Base-by-base conservation (phyloP, 2,888 invertebrate species). In the Apoda limacodes region DNA sequence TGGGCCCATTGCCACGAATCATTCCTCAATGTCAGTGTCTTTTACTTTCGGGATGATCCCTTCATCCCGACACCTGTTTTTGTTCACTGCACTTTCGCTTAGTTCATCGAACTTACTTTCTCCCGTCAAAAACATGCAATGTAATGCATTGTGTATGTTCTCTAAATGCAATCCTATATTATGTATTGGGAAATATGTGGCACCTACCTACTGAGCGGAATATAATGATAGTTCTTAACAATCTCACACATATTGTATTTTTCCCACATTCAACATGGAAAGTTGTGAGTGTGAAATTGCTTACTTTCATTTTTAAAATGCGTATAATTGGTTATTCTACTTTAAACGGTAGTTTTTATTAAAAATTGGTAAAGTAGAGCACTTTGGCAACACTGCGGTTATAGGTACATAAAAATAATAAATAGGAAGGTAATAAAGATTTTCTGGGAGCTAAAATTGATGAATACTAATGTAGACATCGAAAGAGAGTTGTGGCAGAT, bases 21-120 rank as follows among this genome's bases (percentile, higher is more conserved):
- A n/a, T n/a, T n/a, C n/a, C n/a, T n/a, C n/a, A n/a, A n/a, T n/a
- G n/a, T n/a, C n/a, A n/a, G n/a, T n/a, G n/a, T n/a, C 55, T 68
- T 67, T 67, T 68, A 65, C 64, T 67, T 70, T 65, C 66, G 60
- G 60, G 55, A 50, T 43, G 40, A 34, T 46, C 44, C 41, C 46
- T 39, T 43, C 46, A 50, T 63, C 66, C 67, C 53, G 57, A 55
- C 55, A 53, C 61, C n/a, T n/a, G n/a, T 61, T 56, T 59, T 56
- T 57, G 54, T 58, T 37, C 5, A 40, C 22, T 28, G 61, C 62
- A 69, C 75, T 76, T 74, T 76, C 71, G 55, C 71, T 72, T 76
- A 46, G 78, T 76, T 78, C 78, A 71, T 75, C 70, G 78, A 80
- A 78, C 78, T 69, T 57, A 76, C 78, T 78, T 78, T 80, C 78